Evolutionary conservation across 2,888 invertebrate species (phyloP).

Genomic region (Machimus rusticus): DNA sequence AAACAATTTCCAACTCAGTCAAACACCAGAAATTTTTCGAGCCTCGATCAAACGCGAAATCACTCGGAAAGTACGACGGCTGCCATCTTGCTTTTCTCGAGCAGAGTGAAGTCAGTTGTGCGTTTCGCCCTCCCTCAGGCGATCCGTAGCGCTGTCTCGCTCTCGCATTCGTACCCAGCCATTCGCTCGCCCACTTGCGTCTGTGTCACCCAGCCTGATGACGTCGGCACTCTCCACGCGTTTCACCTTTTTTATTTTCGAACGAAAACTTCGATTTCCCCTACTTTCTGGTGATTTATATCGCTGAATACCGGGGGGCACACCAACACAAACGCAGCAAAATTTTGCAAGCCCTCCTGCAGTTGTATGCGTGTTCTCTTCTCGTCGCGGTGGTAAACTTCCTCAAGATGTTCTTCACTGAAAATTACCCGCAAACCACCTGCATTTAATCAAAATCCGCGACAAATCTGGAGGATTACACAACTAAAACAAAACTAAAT

Average conservation of each 20-base stretch:
- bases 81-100: constrained; percentile 23
- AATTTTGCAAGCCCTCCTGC: neutral
- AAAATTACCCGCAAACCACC: neutral
- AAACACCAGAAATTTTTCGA: constrained; percentile 18
- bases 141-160: neutral
- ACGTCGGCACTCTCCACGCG: constrained; percentile 17
- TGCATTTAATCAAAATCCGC: neutral
- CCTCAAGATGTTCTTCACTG: neutral
- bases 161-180: neutral
- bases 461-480: neutral
- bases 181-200: neutral
- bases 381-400: neutral
- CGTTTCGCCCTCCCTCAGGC: neutral
- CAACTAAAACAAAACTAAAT: neutral
- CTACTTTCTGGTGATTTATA: neutral
- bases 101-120: neutral
- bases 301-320: neutral
- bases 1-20: neutral
- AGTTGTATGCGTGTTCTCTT: neutral
- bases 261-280: neutral
- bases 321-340: neutral
- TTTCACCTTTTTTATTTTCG: neutral
- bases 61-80: constrained; percentile 16
- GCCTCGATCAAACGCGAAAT: constrained; percentile 1
- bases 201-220: neutral